A percentile compares a stretch with the other conserved stretches of the same genome.
These are phyloP conservation scores for Drepanosiphum platanoidis DNA, from an alignment of 2,888 invertebrate species.

Conservation along the genomic window DNA sequence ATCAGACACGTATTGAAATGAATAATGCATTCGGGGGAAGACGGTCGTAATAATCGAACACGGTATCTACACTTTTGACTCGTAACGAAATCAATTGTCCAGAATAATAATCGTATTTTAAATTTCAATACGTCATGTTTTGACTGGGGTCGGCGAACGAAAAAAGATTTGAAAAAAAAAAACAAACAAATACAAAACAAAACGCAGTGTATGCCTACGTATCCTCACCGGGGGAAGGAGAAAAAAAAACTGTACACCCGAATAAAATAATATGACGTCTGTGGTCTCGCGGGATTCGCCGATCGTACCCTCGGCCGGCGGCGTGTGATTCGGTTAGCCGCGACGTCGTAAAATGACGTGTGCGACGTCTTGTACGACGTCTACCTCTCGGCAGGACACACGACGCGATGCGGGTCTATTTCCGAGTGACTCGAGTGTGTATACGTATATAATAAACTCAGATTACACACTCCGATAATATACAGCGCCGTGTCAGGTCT, in stretches of 20 bases:
- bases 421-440: background rate
- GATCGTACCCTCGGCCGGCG: background rate
- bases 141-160: background rate
- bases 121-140: background rate
- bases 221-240: background rate
- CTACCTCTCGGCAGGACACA: background rate
- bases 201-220: background rate
- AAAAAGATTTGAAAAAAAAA: no score
- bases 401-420: conserved; percentile 15
- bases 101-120: background rate
- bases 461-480: conserved; percentile 31
- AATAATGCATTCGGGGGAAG: background rate
- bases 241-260: background rate
- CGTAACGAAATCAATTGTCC: background rate
- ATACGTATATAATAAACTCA: background rate
- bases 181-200: no score
- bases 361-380: background rate
- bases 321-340: background rate
- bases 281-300: background rate
- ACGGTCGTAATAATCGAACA: background rate
- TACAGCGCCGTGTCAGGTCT: background rate
- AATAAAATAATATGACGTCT: background rate
- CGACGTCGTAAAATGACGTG: background rate
- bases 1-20: background rate
- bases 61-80: background rate